Evolutionary conservation across 2,113 vertebrate species (phyloP), one percentile per base, ranked within the genome.

Genomic region (Rutilus rutilus): DNA sequence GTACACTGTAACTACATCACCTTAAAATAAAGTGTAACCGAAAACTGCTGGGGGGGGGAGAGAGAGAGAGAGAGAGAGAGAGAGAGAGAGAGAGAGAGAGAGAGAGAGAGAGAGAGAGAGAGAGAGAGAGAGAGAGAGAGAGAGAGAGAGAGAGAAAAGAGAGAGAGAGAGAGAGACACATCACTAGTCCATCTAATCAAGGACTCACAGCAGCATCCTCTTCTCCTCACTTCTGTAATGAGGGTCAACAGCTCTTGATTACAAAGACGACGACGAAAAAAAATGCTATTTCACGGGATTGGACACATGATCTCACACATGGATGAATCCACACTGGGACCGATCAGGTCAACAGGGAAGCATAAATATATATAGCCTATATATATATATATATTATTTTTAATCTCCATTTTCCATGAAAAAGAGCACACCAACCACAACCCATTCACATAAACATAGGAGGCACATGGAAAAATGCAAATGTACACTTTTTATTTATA

Each of bases 211-310:
- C 79, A 83, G 47, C 60, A 67, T 74, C 82, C 87, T 89, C 87
- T 89, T 65, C 45, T 78, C 80, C 42, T 81, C 87, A 86, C 84
- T 86, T 82, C 62, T 83, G 84, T 90, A 88, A 91, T 89, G 87
- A 89, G 86, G 89, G 88, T 90, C 90, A 89, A 90, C 79, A 90
- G 88, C 86, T 54, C 89, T 91, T 85, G 84, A 89, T 89, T 89
- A 84, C 54, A 83, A 86, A 21, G 36, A 47, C 74, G 76, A 54
- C 86, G 78, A 54, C 12, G 17, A 33, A 60, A 15, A 65, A 23
- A 15, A 65, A 69, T 45, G 73, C 83, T 71, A 71, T 78, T 78
- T 74, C 60, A 73, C 76, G 6, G 59, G 47, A 89, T 87, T 79
- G 65, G 78, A 64, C 85, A 74, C 57, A 86, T 30, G 33, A 42